These are phyloP conservation scores for Nestor notabilis DNA, from an alignment of 2,113 vertebrate species.

Conservation along the genomic window DNA sequence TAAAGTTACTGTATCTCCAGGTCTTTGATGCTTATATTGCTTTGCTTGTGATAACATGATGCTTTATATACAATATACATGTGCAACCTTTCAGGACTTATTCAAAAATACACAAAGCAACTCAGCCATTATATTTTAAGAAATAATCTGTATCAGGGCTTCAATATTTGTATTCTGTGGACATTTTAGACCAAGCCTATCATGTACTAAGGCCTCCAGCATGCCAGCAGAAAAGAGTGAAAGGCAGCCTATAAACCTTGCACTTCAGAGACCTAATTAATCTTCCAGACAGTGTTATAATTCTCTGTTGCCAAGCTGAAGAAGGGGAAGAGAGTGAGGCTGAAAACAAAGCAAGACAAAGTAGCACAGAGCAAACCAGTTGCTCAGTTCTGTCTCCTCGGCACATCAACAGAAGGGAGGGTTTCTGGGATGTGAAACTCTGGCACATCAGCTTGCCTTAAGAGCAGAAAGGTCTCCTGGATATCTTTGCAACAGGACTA, in stretches of 20 bases:
- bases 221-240: neutral
- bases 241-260: neutral
- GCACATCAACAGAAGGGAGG: neutral
- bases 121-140: neutral
- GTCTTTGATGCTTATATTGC: neutral
- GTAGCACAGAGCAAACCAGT: neutral
- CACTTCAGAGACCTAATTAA: neutral
- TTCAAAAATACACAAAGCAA: neutral
- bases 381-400: neutral
- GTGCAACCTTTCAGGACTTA: neutral
- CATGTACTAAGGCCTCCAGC: neutral
- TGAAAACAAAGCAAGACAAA: neutral
- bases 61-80: neutral
- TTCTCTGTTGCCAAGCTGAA: neutral
- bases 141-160: neutral
- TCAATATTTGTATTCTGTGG: neutral
- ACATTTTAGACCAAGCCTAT: neutral
- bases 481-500: neutral
- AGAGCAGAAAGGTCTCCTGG: neutral
- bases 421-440: neutral
- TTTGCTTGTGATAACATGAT: neutral
- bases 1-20: neutral
- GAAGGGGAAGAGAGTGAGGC: neutral
- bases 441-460: neutral
- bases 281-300: neutral